Base-by-base conservation (phyloP, 1,140 invertebrate genomes). In the Nixonia krombeini region DNA sequence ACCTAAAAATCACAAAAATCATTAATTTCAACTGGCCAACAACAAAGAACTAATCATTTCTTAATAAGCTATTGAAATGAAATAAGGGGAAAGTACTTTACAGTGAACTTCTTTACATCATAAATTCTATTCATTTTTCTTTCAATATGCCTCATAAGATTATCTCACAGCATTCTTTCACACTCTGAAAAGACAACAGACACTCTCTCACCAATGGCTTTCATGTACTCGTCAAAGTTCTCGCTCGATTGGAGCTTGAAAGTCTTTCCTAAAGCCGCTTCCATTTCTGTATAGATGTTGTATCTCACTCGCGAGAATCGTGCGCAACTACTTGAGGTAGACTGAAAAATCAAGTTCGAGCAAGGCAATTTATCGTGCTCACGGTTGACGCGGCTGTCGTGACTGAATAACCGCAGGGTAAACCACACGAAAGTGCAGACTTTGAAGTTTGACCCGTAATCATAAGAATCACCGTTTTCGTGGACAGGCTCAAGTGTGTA, bases 161-260 rank as follows among this genome's bases (percentile, higher is more conserved):
- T n/a, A n/a, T n/a, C n/a, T n/a, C n/a, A n/a, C n/a, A n/a, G n/a
- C n/a, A n/a, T n/a, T n/a, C n/a, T n/a, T n/a, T n/a, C n/a, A n/a
- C n/a, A n/a, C n/a, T n/a, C n/a, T n/a, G n/a, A n/a, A n/a, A n/a
- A n/a, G n/a, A n/a, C n/a, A n/a, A n/a, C n/a, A n/a, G n/a, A n/a
- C n/a, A n/a, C n/a, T 50, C 18, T 89, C 90, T 90, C 76, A 94
- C 93, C 93, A 33, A 95, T 78, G 26, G 89, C 87, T 86, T 95
- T 94, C 92, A 96, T 91, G 83, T 92, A 94, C 38, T 94, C 93
- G 68, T 95, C 94, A 77, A 95, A 96, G 74, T 94, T 93, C 45
- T 95, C 92, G 50, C 91, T 92, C 28, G 86, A 84, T 40, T 81
- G 75, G 53, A 95, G 87, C 78, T 93, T 93, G 87, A 91, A 96